Percentiles rank a stretch among this genome's conserved stretches.
Conservation (phyloP, 2,888 invertebrate genomes). For the Unio delphinus region DNA sequence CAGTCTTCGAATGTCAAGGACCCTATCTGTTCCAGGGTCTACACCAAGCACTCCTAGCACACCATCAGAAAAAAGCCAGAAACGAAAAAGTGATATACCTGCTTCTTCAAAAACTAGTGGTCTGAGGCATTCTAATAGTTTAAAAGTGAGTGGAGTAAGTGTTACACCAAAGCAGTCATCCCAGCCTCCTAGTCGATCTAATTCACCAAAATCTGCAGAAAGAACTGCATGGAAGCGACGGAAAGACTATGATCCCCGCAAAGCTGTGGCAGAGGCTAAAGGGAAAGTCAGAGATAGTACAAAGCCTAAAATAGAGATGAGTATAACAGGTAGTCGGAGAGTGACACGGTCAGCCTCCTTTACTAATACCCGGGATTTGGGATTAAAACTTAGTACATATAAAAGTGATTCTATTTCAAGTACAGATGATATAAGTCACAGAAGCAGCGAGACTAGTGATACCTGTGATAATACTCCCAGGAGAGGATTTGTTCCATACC, state of each 20-base stretch:
- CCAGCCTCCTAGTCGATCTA: constrained; percentile 53
- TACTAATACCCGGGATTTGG: constrained; percentile 50
- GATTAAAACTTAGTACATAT: constrained; percentile 33
- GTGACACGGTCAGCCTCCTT: constrained; percentile 62
- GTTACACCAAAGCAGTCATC: constrained; percentile 42
- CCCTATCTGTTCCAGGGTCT: constrained; percentile 31
- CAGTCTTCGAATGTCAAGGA: constrained; percentile 46
- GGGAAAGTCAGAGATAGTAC: constrained; percentile 48
- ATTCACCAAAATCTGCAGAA: constrained; percentile 76
- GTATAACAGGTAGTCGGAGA: constrained; percentile 26
- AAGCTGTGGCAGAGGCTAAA: constrained; percentile 87
- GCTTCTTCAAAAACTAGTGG: constrained; percentile 14
- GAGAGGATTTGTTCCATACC: constrained; percentile 52
- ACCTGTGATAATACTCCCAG: constrained; percentile 38
- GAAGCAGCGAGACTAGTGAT: constrained; percentile 42
- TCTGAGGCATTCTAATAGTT: constrained; percentile 47
- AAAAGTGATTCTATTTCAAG: constrained; percentile 46
- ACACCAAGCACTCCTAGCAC: constrained; percentile 22
- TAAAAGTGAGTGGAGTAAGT: constrained; percentile 53
- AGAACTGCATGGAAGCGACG: constrained; percentile 96
- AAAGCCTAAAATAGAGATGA: constrained; percentile 27
- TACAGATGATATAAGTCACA: constrained; percentile 47
- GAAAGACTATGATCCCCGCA: constrained; percentile 95
- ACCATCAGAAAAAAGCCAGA: constrained; percentile 14
- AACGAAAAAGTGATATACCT: constrained; percentile 34